Conservation (phyloP, 1,140 invertebrate species). For the Penaeus vannamei region DNA sequence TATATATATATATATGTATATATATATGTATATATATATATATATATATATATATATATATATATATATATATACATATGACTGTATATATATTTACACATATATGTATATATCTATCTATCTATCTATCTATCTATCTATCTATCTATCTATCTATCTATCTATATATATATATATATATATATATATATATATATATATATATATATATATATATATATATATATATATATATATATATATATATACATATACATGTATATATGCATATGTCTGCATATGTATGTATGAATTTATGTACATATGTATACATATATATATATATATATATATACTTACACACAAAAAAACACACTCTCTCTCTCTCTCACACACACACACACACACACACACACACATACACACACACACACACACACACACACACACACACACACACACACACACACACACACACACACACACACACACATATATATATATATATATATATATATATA, state of each 20-base stretch:
- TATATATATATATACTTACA: not conserved
- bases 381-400: not conserved
- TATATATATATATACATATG: not conserved
- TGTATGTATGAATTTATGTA: not conserved
- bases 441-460: not conserved
- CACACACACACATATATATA: conserved; percentile 1
- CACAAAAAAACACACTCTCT: not conserved
- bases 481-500: conserved; percentile 12
- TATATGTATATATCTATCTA: not conserved
- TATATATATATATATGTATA: conserved; percentile 1
- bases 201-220: too few relatives aligned
- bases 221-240: not conserved
- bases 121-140: not conserved
- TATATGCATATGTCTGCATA: not conserved
- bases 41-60: not conserved
- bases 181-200: too few relatives aligned
- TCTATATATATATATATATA: too few relatives aligned
- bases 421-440: not conserved
- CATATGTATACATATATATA: not conserved
- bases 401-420: not conserved
- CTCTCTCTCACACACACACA: not conserved
- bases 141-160: not conserved
- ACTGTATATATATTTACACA: not conserved
- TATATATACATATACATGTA: not conserved
- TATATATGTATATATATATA: conserved; percentile 16